phyloP scores from a whole-genome alignment of 2,888 invertebrate species.

The Lymantria dispar region DNA sequence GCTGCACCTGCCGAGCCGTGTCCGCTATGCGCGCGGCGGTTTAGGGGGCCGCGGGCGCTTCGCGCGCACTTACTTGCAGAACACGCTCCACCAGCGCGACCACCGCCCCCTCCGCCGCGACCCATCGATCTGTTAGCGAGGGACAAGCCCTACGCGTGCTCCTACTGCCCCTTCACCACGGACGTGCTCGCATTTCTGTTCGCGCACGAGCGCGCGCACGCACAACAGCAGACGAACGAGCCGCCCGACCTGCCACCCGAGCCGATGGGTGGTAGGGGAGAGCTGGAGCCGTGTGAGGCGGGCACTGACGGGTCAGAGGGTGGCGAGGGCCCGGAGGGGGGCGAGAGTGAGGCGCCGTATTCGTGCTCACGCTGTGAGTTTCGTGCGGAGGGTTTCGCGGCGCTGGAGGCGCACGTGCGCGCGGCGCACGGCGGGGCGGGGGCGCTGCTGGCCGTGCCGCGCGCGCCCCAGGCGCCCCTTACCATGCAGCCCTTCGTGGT shows the following conservation, averaged over 20 bases:
- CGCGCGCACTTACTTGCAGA: conserved; percentile 93
- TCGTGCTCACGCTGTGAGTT: conserved; percentile 77
- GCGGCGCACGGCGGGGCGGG: conserved; percentile 76
- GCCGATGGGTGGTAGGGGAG: conserved; percentile 28
- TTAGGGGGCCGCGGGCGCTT: conserved; percentile 93
- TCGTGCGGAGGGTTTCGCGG: conserved; percentile 72
- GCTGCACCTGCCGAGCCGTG: conserved; percentile 82
- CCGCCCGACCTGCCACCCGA: conserved; percentile 24
- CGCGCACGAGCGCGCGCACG: conserved; percentile 94
- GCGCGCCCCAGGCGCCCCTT: conserved; percentile 85
- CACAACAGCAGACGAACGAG: conserved; percentile 63
- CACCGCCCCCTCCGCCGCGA: conserved; percentile 68
- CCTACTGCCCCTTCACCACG: conserved; percentile 94
- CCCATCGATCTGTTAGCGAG: conserved; percentile 81
- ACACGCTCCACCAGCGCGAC: conserved; percentile 86
- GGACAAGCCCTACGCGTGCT: conserved; percentile 92
- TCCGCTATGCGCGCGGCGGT: conserved; percentile 92
- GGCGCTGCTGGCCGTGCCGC: conserved; percentile 80
- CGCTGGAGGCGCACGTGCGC: conserved; percentile 75
- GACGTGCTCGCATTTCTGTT: conserved; percentile 94
- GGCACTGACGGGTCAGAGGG: conserved; percentile 33
- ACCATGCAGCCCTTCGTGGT: conserved; percentile 97
- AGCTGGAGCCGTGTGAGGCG: conserved; percentile 34
- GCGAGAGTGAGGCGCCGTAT: conserved; percentile 60
- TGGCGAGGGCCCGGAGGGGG: conserved; percentile 46